These are phyloP conservation scores for Spodoptera frugiperda DNA, from an alignment of 1,140 invertebrate genomes.

Conservation along the genomic window DNA sequence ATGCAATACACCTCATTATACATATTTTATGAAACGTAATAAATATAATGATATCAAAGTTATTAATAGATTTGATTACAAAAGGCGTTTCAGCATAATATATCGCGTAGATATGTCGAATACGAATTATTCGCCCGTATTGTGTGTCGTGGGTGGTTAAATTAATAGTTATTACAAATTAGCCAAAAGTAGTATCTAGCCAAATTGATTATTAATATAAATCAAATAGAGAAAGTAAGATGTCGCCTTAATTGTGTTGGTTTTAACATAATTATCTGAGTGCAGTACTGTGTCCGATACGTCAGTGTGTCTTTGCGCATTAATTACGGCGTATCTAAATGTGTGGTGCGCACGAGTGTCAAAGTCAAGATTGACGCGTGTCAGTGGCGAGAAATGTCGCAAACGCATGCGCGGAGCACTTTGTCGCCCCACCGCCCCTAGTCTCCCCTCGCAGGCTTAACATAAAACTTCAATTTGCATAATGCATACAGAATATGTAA, in stretches of 20 bases:
- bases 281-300: slow-evolving; percentile 24
- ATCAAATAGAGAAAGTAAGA: background rate
- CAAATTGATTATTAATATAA: background rate
- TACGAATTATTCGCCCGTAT: background rate
- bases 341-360: slow-evolving; percentile 43
- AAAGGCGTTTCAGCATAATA: background rate
- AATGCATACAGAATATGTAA: slow-evolving; percentile 85
- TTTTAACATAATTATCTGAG: slow-evolving; percentile 10
- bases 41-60: background rate
- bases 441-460: slow-evolving; percentile 66
- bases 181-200: too few species aligned
- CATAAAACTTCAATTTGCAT: slow-evolving; percentile 85
- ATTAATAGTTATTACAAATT: too few species aligned
- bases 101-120: slow-evolving; percentile 1
- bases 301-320: slow-evolving; percentile 45
- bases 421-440: background rate
- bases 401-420: slow-evolving; percentile 36
- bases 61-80: slow-evolving; percentile 9
- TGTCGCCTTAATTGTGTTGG: background rate
- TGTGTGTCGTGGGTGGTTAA: background rate
- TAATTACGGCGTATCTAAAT: slow-evolving; percentile 45
- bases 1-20: background rate
- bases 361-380: slow-evolving; percentile 54
- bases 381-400: slow-evolving; percentile 65
- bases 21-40: slow-evolving; percentile 10